Base-by-base conservation (phyloP, 2,797 vertebrate genomes). In the Remorina albescens region DNA sequence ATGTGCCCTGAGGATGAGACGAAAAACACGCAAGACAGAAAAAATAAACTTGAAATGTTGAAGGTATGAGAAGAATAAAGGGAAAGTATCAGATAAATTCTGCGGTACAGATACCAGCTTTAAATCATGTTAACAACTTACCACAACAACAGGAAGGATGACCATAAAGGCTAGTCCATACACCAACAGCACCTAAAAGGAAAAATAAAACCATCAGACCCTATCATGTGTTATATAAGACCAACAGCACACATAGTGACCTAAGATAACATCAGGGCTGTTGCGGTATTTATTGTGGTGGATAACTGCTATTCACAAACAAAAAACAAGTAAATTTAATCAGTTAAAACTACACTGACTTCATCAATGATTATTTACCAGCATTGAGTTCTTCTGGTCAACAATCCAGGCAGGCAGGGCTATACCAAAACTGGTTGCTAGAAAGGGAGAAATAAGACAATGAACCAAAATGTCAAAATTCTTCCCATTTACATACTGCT, bases 151-250 rank as follows among this genome's bases (percentile, higher is more conserved):
- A 47, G 98, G 98, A 85, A 99, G 97, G 86, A 99, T 97, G 88
- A 99, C 98, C 98, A 99, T 99, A 68, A 99, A 99, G 23, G 98
- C 98, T 70, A 99, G 93, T 63, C 97, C 98, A 16, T 99, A 99
- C 0, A 99, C 98, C 87, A 99, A 90, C 85, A 99, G 94, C 84
- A 99, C 98, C 98, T 99, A 44, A 71, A 26, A 41, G n/a, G 1
- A 28, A 56, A 78, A 63, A 1, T 44, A 53, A 58, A 18, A 42
- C 3, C 6, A 28, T 46, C n/a, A 71, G 39, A 62, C 7, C 2
- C 25, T 30, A n/a, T 6, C 8, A 32, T 7, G 2, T 13, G 10
- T 50, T 25, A 32, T 39, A 56, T 19, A 10, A 25, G 16, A 64
- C 50, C 11, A 46, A 49, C 25, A 12, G 15, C 5, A 34, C 8